Evolutionary conservation across 1,140 invertebrate genomes (phyloP).

Genomic region (Orius insidiosus): DNA sequence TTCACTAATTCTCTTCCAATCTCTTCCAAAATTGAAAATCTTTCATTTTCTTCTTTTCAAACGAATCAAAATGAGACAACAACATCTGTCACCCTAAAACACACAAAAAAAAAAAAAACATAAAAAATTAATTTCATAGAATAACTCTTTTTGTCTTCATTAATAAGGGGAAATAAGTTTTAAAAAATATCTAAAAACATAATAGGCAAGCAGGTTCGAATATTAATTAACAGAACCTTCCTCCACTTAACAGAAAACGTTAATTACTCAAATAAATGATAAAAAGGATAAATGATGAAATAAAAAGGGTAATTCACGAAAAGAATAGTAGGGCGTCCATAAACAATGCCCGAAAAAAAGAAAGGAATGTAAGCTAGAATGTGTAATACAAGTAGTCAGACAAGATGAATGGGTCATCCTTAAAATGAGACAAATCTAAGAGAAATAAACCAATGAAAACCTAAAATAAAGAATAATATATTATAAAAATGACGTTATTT

Average conservation of each 20-base stretch:
- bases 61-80: not conserved
- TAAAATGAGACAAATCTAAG: no score
- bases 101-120: not conserved
- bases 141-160: no score
- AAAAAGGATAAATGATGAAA: not conserved
- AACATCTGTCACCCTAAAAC: not conserved
- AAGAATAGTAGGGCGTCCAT: not conserved
- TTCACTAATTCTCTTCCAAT: not conserved
- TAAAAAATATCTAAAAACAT: no score
- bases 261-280: conserved; percentile 3
- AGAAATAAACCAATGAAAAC: no score
- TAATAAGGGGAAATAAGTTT: no score
- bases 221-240: no score
- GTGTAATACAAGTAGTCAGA: conserved; percentile 11
- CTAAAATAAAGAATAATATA: no score
- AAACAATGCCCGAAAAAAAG: not conserved
- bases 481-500: no score
- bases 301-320: no score
- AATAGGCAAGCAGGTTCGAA: no score
- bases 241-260: no score
- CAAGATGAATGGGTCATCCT: not conserved
- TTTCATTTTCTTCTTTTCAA: conserved; percentile 1
- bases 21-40: conserved; percentile 1
- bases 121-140: no score
- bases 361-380: conserved; percentile 5